Conservation (phyloP, 2,113 vertebrate species). For the Apodemus speciosus region DNA sequence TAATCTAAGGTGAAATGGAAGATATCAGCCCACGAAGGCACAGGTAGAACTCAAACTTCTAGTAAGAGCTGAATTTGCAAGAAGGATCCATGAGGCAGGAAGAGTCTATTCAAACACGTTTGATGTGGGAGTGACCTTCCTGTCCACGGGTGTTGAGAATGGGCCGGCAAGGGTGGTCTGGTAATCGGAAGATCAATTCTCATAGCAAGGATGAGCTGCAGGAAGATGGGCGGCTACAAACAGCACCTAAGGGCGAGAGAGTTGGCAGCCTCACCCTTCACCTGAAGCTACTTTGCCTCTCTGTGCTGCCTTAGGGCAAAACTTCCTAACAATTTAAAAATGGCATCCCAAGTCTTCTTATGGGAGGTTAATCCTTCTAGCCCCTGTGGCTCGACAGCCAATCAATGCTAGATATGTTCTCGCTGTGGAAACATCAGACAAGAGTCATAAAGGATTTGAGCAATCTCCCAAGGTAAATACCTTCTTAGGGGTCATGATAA, state of each 20-base stretch:
- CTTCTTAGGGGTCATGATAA: background rate
- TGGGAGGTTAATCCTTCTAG: background rate
- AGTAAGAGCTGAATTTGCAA: background rate
- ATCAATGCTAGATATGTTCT: background rate
- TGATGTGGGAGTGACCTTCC: conserved; percentile 59
- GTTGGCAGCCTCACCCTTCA: background rate
- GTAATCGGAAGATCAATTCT: background rate
- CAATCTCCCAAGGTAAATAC: background rate
- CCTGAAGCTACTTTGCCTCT: background rate
- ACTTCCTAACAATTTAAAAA: background rate
- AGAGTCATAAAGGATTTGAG: conserved; percentile 17
- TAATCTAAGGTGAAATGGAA: conserved; percentile 45
- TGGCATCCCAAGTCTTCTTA: background rate
- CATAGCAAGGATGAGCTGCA: background rate
- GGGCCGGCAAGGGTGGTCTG: background rate
- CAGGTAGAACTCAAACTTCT: conserved; percentile 12
- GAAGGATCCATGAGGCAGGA: conserved; percentile 20
- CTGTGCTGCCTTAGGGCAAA: no score
- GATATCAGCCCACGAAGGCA: conserved; percentile 34
- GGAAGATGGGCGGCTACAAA: background rate
- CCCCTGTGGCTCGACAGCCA: background rate
- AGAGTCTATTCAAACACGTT: background rate
- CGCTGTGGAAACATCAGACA: conserved; percentile 21
- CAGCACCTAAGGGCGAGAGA: background rate
- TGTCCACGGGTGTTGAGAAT: background rate